Conservation (phyloP, 2,113 vertebrate genomes). For the Vulpes lagopus region DNA sequence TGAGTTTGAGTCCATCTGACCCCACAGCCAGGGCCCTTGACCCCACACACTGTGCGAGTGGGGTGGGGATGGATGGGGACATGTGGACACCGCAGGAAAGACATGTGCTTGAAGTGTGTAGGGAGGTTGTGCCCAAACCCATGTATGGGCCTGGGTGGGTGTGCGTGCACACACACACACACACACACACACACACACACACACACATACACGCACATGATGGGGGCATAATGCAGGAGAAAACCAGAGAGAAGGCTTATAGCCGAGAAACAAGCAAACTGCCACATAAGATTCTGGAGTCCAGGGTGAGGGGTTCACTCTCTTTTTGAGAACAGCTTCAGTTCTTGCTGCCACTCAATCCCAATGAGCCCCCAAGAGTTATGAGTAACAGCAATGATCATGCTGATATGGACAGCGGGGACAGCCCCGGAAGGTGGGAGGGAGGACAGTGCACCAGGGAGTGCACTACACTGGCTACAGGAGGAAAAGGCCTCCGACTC, state of each 20-base stretch:
- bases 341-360: background rate
- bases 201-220: rapidly evolving
- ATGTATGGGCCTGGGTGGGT: background rate
- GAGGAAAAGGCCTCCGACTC: background rate
- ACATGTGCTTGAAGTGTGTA: rapidly evolving
- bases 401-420: background rate
- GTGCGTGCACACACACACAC: too few relatives aligned
- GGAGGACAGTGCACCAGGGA: rapidly evolving
- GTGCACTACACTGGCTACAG: rapidly evolving
- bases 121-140: rapidly evolving
- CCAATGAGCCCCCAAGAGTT: background rate
- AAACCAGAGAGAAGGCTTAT: background rate
- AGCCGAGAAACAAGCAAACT: background rate
- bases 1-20: background rate
- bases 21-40: background rate
- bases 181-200: too few relatives aligned
- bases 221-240: background rate
- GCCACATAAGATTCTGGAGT: background rate
- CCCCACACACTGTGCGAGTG: too few relatives aligned
- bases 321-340: background rate
- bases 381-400: background rate
- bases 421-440: background rate
- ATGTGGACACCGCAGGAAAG: background rate
- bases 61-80: too few relatives aligned
- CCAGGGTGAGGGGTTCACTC: background rate